Evolutionary conservation across 1,140 invertebrate genomes (phyloP), one percentile per base, ranked within the genome.

Genomic region (Hypothenemus hampei): DNA sequence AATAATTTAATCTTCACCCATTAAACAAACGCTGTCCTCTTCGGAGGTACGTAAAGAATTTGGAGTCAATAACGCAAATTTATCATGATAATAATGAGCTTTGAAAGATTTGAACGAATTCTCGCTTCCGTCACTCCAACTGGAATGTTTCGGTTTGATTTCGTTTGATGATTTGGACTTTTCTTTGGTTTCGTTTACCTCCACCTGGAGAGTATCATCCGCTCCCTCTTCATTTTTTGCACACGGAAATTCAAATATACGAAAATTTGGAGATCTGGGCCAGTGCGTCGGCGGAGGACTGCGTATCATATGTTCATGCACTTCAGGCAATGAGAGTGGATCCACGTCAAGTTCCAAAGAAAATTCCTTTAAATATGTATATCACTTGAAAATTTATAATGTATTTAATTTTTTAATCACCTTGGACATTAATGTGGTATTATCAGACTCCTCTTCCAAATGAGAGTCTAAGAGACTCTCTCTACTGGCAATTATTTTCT

Each of bases 261-360:
- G 64, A 54, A 65, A 66, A 54, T 67, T 70, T 18, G 68, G 64
- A 4, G 68, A 69, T 29, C 55, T 59, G 10, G 69, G 68, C 70
- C 76, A 78, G 45, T 81, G 82, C 3, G 81, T 84, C 0, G 87
- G 87, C 4, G 87, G 87, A 18, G 87, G 87, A 61, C 85, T 87
- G 33, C 87, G 73, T 21, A 91, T 87, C 74, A 90, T 81, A 67
- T 89, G 86, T 66, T 89, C 84, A 68, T 90, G 87, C 24, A 89
- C 82, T 69, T 88, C 86, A 40, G 85, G 85, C 33, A 89, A 70
- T 15, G 84, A 84, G 36, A 87, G 64, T 0, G 85, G 84, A 69
- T 87, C 84, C 58, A 80, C 74, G 59, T 81, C 79, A 16, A 79
- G 73, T 59, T 81, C 80, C 52, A 78, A 65, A 3, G 77, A 79